phyloP scores from a whole-genome alignment of 2,797 vertebrate species.

The Acanthurus leucopareius region DNA sequence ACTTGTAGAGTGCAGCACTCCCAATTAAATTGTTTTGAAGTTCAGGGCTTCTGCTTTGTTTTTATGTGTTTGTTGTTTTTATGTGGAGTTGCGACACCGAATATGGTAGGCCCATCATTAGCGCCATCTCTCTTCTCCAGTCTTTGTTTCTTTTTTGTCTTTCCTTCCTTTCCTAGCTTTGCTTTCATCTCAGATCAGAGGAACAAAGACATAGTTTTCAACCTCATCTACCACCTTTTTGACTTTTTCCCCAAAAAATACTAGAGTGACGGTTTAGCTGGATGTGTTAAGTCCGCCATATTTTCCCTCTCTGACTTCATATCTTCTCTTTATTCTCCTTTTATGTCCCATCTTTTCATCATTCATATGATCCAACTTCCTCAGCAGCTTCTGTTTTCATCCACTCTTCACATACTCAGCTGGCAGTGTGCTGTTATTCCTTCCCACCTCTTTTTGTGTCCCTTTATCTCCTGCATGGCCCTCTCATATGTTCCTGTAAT shows the following conservation, averaged over 20 bases:
- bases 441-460: conserved; percentile 17
- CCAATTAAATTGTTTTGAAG: conserved; percentile 81
- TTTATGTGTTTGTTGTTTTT: conserved; percentile 62
- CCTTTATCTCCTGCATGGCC: conserved; percentile 55
- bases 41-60: conserved; percentile 65
- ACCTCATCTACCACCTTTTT: conserved; percentile 31
- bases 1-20: conserved; percentile 61
- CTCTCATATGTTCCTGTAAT: conserved; percentile 62
- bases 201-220: conserved; percentile 52
- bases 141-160: conserved; percentile 45
- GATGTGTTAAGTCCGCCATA: background rate
- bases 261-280: background rate
- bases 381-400: conserved; percentile 17
- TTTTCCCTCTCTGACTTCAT: background rate
- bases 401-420: conserved; percentile 25
- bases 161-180: conserved; percentile 19
- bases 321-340: conserved; percentile 32
- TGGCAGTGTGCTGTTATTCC: conserved; percentile 44
- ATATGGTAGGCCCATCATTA: conserved; percentile 65
- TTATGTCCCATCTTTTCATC: conserved; percentile 42
- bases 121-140: conserved; percentile 45
- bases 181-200: conserved; percentile 71
- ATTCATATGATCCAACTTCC: conserved; percentile 11
- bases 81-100: conserved; percentile 53
- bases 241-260: background rate